Evolutionary conservation across 2,113 vertebrate genomes (phyloP), one percentile per base, ranked within the genome.

Genomic region (Pampusana beccarii): DNA sequence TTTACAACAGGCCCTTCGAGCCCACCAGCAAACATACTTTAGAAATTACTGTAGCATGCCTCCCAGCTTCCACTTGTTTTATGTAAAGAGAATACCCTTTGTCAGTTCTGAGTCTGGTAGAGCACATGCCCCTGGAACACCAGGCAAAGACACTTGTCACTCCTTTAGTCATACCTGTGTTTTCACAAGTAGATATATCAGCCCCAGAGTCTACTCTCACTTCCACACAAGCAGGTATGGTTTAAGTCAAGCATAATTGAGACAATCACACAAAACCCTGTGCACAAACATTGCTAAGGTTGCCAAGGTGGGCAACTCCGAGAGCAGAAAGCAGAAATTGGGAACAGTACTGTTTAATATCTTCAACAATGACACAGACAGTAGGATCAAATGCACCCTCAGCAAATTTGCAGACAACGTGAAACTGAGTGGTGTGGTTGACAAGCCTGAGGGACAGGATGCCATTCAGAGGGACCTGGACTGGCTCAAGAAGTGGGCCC

Each of bases 281-380:
- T 4, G 7, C 29, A 33, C 28, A 86, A 80, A 58, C 11, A 21
- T 5, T 42, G 16, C 51, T 66, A 10, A 1, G 0, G 11, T 11
- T 73, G 73, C 15, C 54, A n/a, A 18, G 8, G 15, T 28, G 25
- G 34, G 24, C 18, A 60, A 20, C 16, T 56, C 44, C 28, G 42
- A 44, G 42, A 44, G 23, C 5, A 51, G 29, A 34, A 72, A 0
- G 5, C 1, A 77, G 38, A 67, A 71, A 73, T 0, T 25, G 26
- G 24, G 28, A 40, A 8, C 11, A 60, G 28, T 25, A 21, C 34
- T 29, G 11, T 42, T 57, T 12, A 18, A 44, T 44, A 44, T 9
- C 44, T 44, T 44, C 44, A 44, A 44, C 16, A 44, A 44, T 44
- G 44, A 44, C 44, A 44, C 44, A 44, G 17, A 44, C 44, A 44